phyloP scores from a whole-genome alignment of 2,113 vertebrate genomes.

The Ia io region DNA sequence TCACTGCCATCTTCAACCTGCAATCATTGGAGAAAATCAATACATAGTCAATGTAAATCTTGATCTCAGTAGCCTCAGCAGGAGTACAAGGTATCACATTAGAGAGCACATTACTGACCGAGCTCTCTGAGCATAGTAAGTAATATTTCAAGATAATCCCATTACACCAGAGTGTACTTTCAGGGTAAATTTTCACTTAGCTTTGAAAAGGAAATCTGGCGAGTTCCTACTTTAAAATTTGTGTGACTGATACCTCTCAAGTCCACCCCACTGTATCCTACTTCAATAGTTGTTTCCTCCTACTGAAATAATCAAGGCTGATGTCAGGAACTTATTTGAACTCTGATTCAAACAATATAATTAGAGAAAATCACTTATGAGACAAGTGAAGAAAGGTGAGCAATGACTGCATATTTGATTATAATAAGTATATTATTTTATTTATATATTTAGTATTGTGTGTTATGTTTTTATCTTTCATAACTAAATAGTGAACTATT shows the following conservation, averaged over 20 bases:
- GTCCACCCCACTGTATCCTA: background rate
- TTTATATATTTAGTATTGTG: background rate
- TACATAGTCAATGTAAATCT: background rate
- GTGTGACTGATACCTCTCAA: background rate
- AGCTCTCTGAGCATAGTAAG: background rate
- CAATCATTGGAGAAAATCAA: slow-evolving; percentile 54
- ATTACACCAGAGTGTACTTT: background rate
- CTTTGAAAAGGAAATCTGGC: background rate
- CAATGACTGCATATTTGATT: background rate
- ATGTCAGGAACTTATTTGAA: background rate
- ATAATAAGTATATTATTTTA: slow-evolving; percentile 6
- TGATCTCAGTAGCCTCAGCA: background rate
- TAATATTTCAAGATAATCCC: background rate
- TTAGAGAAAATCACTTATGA: slow-evolving; percentile 3
- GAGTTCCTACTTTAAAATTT: background rate
- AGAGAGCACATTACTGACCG: slow-evolving; percentile 8
- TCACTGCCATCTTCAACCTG: slow-evolving; percentile 78
- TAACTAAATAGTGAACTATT: slow-evolving; percentile 1
- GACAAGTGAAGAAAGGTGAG: background rate
- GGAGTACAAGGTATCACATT: background rate
- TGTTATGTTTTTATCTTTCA: background rate
- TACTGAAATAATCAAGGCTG: background rate
- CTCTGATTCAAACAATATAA: background rate
- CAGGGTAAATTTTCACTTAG: background rate
- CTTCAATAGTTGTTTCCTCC: background rate